Base-by-base conservation (phyloP, 1,140 invertebrate genomes). In the Chrysomallon squamiferum region DNA sequence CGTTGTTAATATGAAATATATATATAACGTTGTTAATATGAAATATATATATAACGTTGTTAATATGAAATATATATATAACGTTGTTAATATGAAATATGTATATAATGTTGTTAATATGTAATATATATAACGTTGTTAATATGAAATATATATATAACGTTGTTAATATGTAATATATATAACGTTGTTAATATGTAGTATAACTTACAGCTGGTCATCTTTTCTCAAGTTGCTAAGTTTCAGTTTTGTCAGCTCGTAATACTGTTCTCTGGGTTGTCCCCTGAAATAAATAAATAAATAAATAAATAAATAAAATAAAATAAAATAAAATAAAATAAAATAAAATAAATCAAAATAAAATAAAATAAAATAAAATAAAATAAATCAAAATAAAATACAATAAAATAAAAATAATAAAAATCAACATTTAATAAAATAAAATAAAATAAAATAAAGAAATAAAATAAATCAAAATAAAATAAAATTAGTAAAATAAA, bases 201-300 rank as follows among this genome's bases (percentile, higher is more conserved):
- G 5, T 20, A 47, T 27, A 67, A 80, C 80, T 80, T 66, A 82
- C 80, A 82, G 66, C 58, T 81, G 77, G 66, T 83, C 81, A 45
- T 79, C 81, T 41, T 49, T 71, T 29, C 81, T 61, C 18, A 81
- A 64, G 59, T 81, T 79, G 58, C 79, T 81, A 2, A 69, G 66
- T 38, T 78, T 79, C 20, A 83, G 69, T 27, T 79, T 59, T 11
- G 81, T 83, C 52, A 81, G 52, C 22, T 54, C 59, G 62, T 83
- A 83, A 27, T 70, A 69, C 63, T 81, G 79, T 25, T 77, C 69
- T 13, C 65, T 65, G 0, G 81, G 79, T 27, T 74, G 59, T 6
- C 78, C 81, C 13, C 81, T 82, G 72, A 54, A 79, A 82, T 33
- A n/a, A 56, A 20, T 11, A 65, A 9, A 3, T 63, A 9, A 15